phyloP scores from a whole-genome alignment of 1,140 invertebrate genomes.

The Euwallacea fornicatus region DNA sequence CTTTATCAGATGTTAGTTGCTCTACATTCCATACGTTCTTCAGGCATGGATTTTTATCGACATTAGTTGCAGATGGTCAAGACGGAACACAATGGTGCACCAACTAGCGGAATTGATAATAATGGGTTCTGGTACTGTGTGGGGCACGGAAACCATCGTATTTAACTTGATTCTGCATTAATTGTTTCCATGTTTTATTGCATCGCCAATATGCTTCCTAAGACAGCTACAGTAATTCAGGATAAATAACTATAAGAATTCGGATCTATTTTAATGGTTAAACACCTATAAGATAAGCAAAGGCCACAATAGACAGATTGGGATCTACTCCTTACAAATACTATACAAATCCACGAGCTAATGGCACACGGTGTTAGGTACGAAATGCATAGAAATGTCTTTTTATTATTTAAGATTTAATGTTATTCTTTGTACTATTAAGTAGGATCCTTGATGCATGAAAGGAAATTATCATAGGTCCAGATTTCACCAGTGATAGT shows the following conservation, averaged over 20 bases:
- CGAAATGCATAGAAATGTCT: constrained; percentile 28
- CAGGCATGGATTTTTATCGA: constrained; percentile 10
- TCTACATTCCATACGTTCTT: constrained; percentile 26
- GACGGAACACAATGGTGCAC: constrained; percentile 15
- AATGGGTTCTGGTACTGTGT: too few relatives aligned
- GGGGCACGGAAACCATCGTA: too few relatives aligned
- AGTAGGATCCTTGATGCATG: constrained; percentile 27
- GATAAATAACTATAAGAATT: too few relatives aligned
- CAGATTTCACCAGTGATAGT: constrained; percentile 11
- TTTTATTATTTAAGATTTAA: constrained; percentile 27
- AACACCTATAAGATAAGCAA: constrained; percentile 16
- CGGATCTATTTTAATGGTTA: not conserved
- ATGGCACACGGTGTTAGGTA: constrained; percentile 27
- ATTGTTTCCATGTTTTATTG: too few relatives aligned
- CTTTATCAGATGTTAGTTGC: constrained; percentile 28
- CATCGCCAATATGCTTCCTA: too few relatives aligned
- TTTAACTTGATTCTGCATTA: too few relatives aligned
- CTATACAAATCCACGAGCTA: constrained; percentile 31
- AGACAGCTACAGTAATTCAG: too few relatives aligned
- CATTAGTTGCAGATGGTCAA: constrained; percentile 14
- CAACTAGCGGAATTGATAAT: constrained; percentile 1
- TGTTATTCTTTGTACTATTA: constrained; percentile 30
- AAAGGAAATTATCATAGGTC: constrained; percentile 26
- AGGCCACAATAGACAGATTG: constrained; percentile 29
- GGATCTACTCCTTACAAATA: constrained; percentile 30